Conservation (phyloP, 2,888 invertebrate genomes). For the Alcis repandata region DNA sequence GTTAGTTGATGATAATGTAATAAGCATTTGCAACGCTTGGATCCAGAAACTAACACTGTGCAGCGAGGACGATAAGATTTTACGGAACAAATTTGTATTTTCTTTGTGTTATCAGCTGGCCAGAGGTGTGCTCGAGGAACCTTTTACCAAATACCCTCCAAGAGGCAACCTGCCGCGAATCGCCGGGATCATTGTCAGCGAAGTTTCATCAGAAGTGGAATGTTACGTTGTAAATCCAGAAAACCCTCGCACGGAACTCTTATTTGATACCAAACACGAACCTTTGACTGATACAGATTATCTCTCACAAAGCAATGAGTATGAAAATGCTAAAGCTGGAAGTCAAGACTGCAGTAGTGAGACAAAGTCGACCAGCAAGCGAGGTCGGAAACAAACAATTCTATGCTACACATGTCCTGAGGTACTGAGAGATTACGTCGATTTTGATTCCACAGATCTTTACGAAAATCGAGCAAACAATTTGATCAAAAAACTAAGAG, state of each 20-base stretch:
- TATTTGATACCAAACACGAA: conserved; percentile 56
- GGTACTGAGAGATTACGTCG: conserved; percentile 37
- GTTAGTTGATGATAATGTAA: conserved; percentile 64
- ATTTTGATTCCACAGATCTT: conserved; percentile 47
- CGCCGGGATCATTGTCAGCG: conserved; percentile 60
- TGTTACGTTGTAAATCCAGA: conserved; percentile 63
- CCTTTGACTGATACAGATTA: conserved; percentile 56
- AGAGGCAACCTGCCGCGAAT: conserved; percentile 55
- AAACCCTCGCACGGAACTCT: conserved; percentile 56
- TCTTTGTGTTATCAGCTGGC: conserved; percentile 75
- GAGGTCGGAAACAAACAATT: conserved; percentile 45
- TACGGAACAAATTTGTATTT: conserved; percentile 76
- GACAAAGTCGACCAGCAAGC: conserved; percentile 37
- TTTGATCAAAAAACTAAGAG: conserved; percentile 71
- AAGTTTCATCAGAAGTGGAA: conserved; percentile 67
- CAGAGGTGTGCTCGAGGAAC: conserved; percentile 68
- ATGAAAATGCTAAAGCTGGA: conserved; percentile 40
- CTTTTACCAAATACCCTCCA: conserved; percentile 68
- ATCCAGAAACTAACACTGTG: conserved; percentile 71
- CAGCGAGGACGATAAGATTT: conserved; percentile 63
- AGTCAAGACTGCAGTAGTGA: conserved; percentile 47
- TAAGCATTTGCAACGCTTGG: conserved; percentile 74
- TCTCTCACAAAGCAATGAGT: conserved; percentile 53
- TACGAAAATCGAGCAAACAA: conserved; percentile 70
- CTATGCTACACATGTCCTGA: conserved; percentile 57